Base-by-base conservation (phyloP, 2,797 vertebrate species). In the Enteromius unitaeniatus region DNA sequence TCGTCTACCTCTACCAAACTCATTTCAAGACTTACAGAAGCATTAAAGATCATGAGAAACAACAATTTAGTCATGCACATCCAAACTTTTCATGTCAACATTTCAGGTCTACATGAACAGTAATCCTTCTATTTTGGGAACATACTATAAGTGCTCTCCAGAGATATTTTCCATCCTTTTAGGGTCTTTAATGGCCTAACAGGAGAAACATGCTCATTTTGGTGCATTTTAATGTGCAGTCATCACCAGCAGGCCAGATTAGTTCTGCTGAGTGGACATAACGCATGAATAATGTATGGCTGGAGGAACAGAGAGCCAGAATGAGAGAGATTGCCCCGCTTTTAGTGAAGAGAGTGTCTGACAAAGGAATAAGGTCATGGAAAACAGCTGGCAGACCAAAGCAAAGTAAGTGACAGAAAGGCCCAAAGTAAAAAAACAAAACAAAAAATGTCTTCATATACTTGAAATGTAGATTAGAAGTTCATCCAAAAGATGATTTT, bases 181-280 rank as follows among this genome's bases (percentile, higher is more conserved):
- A 69, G 37, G 74, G 34, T 75, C 37, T 51, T 40, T 64, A 40
- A 75, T 75, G 23, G 58, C 19, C 4, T 10, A 75, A 75, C 78
- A 84, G 37, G 42, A 79, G 3, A 53, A 72, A 80, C 17, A 62
- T 65, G 34, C 5, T 74, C 47, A 58, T 80, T 80, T 75, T 75
- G 37, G 42, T 55, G 45, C 31, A 79, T 73, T 79, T 73, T 67
- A 79, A 79, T 67, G 34, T 55, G 21, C 34, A 58, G 21, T 67
- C 60, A 68, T 69, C 51, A 58, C 47, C 51, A 78, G 37, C 26
- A 60, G 53, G 58, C 67, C 40, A 62, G 65, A 81, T 81, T 70
- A 69, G 79, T 80, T 73, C 78, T 80, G 70, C 31, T 19, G 42
- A 85, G 73, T 69, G 74, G 68, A 70, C 68, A 77, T 62, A 69